Evolutionary conservation across 1,140 invertebrate species (phyloP).

Genomic region (Drosophila leontia): DNA sequence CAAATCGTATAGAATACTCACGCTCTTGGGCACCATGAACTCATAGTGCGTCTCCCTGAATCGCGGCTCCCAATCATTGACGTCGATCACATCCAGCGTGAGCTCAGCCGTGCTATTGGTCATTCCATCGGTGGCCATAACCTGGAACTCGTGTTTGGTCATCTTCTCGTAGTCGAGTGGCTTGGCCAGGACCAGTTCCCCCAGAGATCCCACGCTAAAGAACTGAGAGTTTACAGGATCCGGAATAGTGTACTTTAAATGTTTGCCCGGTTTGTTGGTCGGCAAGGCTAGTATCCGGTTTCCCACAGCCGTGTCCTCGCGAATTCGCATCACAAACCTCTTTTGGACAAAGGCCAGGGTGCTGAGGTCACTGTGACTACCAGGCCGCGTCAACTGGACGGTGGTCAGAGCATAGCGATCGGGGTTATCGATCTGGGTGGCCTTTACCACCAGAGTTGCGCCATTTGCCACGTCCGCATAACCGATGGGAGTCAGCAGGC

Average conservation of each 20-base stretch:
- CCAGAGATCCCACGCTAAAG: conserved; percentile 90
- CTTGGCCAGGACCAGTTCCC: conserved; percentile 91
- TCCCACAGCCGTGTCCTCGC: conserved; percentile 91
- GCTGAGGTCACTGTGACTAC: conserved; percentile 84
- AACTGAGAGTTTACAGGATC: conserved; percentile 80
- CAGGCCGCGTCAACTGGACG: conserved; percentile 87
- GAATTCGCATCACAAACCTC: conserved; percentile 89
- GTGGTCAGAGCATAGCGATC: conserved; percentile 95
- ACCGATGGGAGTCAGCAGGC: conserved; percentile 87
- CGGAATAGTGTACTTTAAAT: conserved; percentile 81
- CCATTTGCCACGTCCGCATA: conserved; percentile 88
- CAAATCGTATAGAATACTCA: conserved; percentile 45
- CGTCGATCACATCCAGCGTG: conserved; percentile 93
- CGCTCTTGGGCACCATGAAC: conserved; percentile 87
- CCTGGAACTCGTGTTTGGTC: conserved; percentile 90
- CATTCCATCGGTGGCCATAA: conserved; percentile 93
- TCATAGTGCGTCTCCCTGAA: conserved; percentile 95
- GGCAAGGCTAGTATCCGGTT: conserved; percentile 88
- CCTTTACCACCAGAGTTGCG: conserved; percentile 90
- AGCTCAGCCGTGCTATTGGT: conserved; percentile 87
- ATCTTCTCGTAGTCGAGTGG: conserved; percentile 92
- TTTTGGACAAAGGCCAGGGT: conserved; percentile 89
- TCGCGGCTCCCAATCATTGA: conserved; percentile 96
- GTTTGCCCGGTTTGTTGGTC: conserved; percentile 88
- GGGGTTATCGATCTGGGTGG: conserved; percentile 94